phyloP scores from a whole-genome alignment of 35 echinoderm and acorn worm genomes.

The Lytechinus variegatus region DNA sequence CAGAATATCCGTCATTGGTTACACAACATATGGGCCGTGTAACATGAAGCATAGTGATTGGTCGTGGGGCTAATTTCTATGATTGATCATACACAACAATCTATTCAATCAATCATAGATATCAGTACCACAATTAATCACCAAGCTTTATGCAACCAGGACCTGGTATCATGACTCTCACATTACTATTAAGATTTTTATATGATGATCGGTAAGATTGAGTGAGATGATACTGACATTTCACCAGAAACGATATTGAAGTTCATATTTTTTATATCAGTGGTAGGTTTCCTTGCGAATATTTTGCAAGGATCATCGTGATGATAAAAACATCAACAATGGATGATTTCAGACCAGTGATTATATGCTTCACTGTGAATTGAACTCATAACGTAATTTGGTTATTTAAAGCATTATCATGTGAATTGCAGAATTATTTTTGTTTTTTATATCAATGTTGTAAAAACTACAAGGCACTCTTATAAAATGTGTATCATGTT shows the following conservation, averaged over 20 bases:
- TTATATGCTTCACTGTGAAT: neutral
- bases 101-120: no score
- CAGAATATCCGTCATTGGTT: neutral
- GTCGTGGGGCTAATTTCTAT: neutral
- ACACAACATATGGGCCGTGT: neutral
- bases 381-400: neutral
- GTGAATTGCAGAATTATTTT: conserved; percentile 25
- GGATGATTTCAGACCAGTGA: neutral
- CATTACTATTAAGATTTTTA: neutral
- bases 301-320: neutral
- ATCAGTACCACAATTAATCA: no score
- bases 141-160: no score
- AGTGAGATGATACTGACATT: neutral
- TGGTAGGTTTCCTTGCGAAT: neutral
- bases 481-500: neutral
- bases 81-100: neutral
- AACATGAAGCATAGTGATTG: no score
- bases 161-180: no score
- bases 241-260: neutral
- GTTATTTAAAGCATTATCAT: neutral
- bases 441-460: conserved; percentile 6
- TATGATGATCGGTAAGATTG: neutral
- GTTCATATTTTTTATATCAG: neutral
- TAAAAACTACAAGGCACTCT: neutral
- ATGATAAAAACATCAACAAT: neutral